Evolutionary conservation across 2,888 invertebrate genomes (phyloP), one percentile per base, ranked within the genome.

Genomic region (Dasysyrphus tricinctus): DNA sequence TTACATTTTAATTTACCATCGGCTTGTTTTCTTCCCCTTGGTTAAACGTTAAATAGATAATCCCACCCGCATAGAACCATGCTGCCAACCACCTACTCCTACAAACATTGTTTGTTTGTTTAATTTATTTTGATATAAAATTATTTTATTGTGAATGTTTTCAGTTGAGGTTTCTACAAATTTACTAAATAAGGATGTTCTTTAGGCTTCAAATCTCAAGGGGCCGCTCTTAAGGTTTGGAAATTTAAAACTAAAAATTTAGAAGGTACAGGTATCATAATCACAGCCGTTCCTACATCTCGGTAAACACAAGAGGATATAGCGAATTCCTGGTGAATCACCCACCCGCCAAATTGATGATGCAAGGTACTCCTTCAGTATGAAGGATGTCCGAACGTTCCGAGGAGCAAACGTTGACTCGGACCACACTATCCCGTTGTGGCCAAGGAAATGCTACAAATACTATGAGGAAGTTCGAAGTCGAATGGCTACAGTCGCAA

Each of bases 1-100:
- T 67, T 67, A 67, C 47, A 47, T 34, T 19, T 67, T 37, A 67
- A 67, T 67, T 49, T 49, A 67, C 12, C 65, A 24, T 24, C 24
- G 47, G 47, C 67, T 49, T 67, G 49, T 2, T 2, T 24, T 24
- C 24, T 47, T 37, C 19, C n/a, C 6, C 34, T 34, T 24, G 16
- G 34, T 14, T 19, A 47, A 34, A 65, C 34, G 34, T 14, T 19
- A 47, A 34, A 65, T 49, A 47, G 49, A 65, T 65, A 65, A 65
- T 47, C 32, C 3, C 29, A 65, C 14, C 19, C 24, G 39, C 19
- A 7, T 14, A 19, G 11, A 34, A 3, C 6, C 34, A 44, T 49
- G 14, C 61, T 32, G 32, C 5, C 19, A 12, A 16, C 34, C 14
- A 29, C 19, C 61, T 7, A 24, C 39, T 39, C 9, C 7, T 42